A percentile compares a stretch with the other conserved stretches of the same genome.
Conservation (phyloP, 2,888 invertebrate species). For the Steinernema carpocapsae region DNA sequence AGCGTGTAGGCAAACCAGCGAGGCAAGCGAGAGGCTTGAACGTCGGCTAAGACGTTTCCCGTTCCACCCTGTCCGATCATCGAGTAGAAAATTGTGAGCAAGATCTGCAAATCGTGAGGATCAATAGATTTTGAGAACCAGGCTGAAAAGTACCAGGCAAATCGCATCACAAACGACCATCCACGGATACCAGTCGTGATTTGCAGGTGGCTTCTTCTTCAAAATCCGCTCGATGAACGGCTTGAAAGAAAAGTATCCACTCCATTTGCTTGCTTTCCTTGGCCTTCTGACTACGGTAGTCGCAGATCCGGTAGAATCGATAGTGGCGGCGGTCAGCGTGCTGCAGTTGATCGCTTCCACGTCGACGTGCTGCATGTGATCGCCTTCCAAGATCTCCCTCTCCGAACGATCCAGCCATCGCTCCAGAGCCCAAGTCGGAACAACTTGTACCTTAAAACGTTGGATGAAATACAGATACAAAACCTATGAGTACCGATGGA, state of each 20-base stretch:
- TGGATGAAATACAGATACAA: neutral
- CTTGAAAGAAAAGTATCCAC: constrained; percentile 28
- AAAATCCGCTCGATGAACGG: constrained; percentile 27
- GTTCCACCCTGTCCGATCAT: constrained; percentile 34
- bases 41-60: constrained; percentile 23
- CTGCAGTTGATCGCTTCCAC: constrained; percentile 31
- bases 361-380: constrained; percentile 5
- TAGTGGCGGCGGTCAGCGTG: neutral
- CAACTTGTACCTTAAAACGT: neutral
- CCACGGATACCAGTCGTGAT: constrained; percentile 33
- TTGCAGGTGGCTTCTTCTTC: constrained; percentile 19
- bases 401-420: constrained; percentile 23
- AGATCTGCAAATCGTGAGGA: neutral
- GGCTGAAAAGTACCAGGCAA: neutral
- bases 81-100: constrained; percentile 34
- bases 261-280: constrained; percentile 16
- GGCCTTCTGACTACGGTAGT: constrained; percentile 28
- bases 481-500: neutral
- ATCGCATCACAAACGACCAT: constrained; percentile 33
- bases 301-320: neutral
- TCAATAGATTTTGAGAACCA: no score
- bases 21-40: constrained; percentile 28
- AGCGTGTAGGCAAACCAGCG: constrained; percentile 34
- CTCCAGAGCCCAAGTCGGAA: constrained; percentile 31
- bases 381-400: constrained; percentile 18